Percentiles rank a stretch among this genome's conserved stretches.
Evolutionary conservation across 2,113 vertebrate species (phyloP).

Genomic region (Ornithorhynchus anatinus): DNA sequence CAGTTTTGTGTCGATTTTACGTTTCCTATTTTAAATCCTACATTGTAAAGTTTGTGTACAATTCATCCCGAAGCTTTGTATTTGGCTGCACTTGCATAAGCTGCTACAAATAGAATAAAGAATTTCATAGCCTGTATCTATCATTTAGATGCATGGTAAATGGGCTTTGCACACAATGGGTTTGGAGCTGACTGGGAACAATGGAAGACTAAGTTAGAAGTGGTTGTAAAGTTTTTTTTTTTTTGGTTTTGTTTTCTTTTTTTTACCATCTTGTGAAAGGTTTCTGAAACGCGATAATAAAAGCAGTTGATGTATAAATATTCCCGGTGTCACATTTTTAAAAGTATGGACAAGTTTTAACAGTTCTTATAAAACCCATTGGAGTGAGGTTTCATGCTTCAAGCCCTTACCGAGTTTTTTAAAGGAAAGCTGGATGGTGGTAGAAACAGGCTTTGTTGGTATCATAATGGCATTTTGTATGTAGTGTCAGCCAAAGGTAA

Average conservation of each 20-base stretch:
- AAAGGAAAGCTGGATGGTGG: not conserved
- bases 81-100: constrained; percentile 86
- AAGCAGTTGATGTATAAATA: constrained; percentile 79
- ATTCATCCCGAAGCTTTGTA: constrained; percentile 86
- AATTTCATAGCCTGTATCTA: constrained; percentile 84
- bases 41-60: constrained; percentile 86
- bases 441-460: constrained; percentile 28
- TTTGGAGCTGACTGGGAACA: constrained; percentile 75
- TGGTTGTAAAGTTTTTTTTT: constrained; percentile 65
- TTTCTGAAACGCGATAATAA: constrained; percentile 77
- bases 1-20: constrained; percentile 86
- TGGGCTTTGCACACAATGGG: constrained; percentile 77
- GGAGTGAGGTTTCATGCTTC: not conserved
- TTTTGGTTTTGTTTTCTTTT: constrained; percentile 25
- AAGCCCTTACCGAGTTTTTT: constrained; percentile 10
- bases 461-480: constrained; percentile 11
- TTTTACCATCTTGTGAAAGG: constrained; percentile 77
- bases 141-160: constrained; percentile 90
- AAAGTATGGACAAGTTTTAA: constrained; percentile 32
- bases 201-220: constrained; percentile 69
- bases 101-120: constrained; percentile 84
- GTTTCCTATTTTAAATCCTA: constrained; percentile 84
- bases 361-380: constrained; percentile 28
- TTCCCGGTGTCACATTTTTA: constrained; percentile 69
- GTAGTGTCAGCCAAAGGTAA: not conserved